phyloP scores from a whole-genome alignment of 2,113 vertebrate species.

The Hemicordylus capensis region DNA sequence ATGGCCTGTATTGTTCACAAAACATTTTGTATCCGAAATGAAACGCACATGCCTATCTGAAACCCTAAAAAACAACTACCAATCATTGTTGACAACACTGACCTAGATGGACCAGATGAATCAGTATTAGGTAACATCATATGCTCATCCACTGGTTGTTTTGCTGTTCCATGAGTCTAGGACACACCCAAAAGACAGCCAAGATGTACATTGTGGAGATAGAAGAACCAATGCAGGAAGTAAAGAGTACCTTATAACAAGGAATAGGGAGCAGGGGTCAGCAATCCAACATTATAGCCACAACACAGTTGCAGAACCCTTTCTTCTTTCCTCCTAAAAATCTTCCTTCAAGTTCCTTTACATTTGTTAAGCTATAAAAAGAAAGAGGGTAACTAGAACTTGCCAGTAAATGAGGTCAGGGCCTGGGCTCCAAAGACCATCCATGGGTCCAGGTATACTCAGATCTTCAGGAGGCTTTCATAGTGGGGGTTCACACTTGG shows the following conservation, averaged over 20 bases:
- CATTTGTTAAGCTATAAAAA: background rate
- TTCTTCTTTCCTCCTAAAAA: background rate
- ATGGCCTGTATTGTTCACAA: no score
- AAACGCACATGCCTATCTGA: no score
- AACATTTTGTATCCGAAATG: no score
- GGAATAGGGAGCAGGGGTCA: background rate
- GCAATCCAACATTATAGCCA: background rate
- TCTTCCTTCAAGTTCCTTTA: background rate
- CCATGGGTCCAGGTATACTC: background rate
- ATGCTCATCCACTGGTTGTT: background rate
- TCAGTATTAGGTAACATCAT: no score
- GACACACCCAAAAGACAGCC: background rate
- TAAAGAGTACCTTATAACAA: background rate
- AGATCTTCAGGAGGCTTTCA: background rate
- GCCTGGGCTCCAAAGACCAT: background rate
- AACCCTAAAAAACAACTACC: no score
- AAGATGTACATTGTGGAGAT: background rate
- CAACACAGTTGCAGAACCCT: background rate
- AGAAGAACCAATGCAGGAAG: background rate
- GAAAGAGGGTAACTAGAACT: background rate
- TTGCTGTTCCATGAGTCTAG: background rate
- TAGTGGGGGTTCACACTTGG: no score
- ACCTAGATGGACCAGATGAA: no score
- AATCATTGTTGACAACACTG: no score
- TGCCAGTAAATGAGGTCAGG: background rate